Evolutionary conservation across 1,140 invertebrate genomes (phyloP), one percentile per base, ranked within the genome.

Genomic region (Drosophila ambigua): DNA sequence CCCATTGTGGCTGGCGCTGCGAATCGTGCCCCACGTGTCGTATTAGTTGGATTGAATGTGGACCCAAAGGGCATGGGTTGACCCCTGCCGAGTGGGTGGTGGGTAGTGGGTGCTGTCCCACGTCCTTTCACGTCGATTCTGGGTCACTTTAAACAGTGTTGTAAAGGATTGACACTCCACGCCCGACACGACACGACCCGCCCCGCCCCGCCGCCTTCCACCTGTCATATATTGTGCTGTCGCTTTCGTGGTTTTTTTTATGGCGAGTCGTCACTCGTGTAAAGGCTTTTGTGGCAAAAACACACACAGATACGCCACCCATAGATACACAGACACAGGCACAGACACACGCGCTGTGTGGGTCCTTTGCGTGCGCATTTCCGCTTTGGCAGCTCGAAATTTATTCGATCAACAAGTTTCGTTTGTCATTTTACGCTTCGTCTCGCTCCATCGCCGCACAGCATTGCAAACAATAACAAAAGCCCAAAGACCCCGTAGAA

Each of bases 341-440:
- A 43, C 15, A 51, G 23, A 26, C n/a, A 44, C 44, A 43, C 28
- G 52, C 28, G 41, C 39, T 15, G 46, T 59, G 23, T 24, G 52
- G 77, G 71, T 73, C 82, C 79, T 81, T 87, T 87, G 74, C 75
- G 69, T 71, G 78, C 79, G 61, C 83, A 88, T 88, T 88, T 87
- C 82, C 83, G 79, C 79, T 67, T 83, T 78, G 71, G 41, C 52
- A 58, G 74, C 77, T 88, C 63, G 79, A 65, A 88, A 79, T 72
- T 83, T 82, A 87, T 82, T 82, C 84, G 83, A 87, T 87, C 82
- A 87, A 87, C 82, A 87, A 87, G 82, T 87, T 79, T 88, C 75
- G 71, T 81, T 85, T 87, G 78, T 87, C 83, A 69, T 88, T 85
- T 85, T 78, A 87, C 75, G 83, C 78, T 75, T 76, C 78, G 82